Conservation (phyloP, 92 coral and sea anemone species). For the Porites evermanni region DNA sequence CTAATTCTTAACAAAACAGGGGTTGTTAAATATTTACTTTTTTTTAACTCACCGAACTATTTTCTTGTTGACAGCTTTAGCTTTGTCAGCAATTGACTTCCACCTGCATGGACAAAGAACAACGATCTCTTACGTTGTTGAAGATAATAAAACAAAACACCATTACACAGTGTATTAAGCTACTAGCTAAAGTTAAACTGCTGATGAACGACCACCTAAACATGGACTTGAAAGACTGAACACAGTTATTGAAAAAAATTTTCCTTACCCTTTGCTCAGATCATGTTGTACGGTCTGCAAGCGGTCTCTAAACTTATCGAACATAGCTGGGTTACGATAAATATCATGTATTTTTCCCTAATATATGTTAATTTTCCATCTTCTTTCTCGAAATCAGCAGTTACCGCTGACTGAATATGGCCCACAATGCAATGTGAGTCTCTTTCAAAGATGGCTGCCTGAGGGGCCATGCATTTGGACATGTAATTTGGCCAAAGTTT, state of each 20-base stretch:
- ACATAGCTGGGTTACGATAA: conserved; percentile 43
- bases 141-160: too few species aligned
- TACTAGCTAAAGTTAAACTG: not conserved
- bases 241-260: not conserved
- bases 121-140: not conserved
- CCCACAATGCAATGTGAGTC: conserved; percentile 50
- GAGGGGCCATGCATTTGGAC: not conserved
- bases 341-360: not conserved
- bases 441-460: conserved; percentile 36
- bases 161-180: too few species aligned
- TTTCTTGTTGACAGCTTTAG: conserved; percentile 94
- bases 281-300: conserved; percentile 92
- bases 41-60: conserved; percentile 72
- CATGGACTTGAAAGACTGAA: not conserved
- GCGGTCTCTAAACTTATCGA: conserved; percentile 91
- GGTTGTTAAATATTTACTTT: not conserved
- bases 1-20: not conserved
- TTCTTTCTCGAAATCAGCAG: not conserved
- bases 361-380: not conserved
- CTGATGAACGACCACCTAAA: not conserved
- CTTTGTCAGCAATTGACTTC: conserved; percentile 93
- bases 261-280: conserved; percentile 89
- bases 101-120: conserved; percentile 59
- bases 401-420: conserved; percentile 50
- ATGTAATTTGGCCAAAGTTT: not conserved